Percentiles rank a stretch among this genome's conserved stretches.
Evolutionary conservation across 64 coral and sea anemone species (phyloP).

Genomic region (Dendrophyllia cribrosa): DNA sequence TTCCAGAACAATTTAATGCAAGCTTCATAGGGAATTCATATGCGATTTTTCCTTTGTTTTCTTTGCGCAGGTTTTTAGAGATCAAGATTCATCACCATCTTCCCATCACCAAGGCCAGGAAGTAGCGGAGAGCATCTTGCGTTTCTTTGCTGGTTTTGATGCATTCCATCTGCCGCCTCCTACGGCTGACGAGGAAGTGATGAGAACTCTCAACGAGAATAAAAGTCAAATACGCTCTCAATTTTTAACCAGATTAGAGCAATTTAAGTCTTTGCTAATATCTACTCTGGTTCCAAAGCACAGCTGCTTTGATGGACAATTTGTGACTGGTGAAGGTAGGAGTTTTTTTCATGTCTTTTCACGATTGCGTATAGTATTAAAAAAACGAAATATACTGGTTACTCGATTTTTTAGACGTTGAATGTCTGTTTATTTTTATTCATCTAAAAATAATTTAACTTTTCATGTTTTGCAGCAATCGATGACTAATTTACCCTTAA

Average conservation of each 20-base stretch:
- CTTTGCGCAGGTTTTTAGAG: slow-evolving; percentile 52
- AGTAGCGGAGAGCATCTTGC: slow-evolving; percentile 65
- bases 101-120: slow-evolving; percentile 8
- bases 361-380: too few relatives aligned
- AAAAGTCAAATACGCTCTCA: background rate
- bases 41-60: background rate
- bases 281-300: background rate
- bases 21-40: background rate
- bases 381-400: too few relatives aligned
- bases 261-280: background rate
- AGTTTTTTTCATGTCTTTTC: too few relatives aligned
- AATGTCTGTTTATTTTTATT: too few relatives aligned
- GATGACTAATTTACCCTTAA: too few relatives aligned
- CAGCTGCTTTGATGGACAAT: background rate
- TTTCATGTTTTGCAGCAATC: too few relatives aligned
- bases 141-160: slow-evolving; percentile 71
- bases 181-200: slow-evolving; percentile 39
- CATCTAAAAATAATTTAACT: too few relatives aligned
- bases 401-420: too few relatives aligned
- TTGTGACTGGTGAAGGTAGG: background rate
- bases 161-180: slow-evolving; percentile 69
- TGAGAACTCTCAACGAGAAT: background rate
- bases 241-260: background rate
- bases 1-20: background rate
- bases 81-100: background rate